Evolutionary conservation across 2,888 invertebrate genomes (phyloP), one percentile per base, ranked within the genome.

Genomic region (Poecilobothrus nobilitatus): DNA sequence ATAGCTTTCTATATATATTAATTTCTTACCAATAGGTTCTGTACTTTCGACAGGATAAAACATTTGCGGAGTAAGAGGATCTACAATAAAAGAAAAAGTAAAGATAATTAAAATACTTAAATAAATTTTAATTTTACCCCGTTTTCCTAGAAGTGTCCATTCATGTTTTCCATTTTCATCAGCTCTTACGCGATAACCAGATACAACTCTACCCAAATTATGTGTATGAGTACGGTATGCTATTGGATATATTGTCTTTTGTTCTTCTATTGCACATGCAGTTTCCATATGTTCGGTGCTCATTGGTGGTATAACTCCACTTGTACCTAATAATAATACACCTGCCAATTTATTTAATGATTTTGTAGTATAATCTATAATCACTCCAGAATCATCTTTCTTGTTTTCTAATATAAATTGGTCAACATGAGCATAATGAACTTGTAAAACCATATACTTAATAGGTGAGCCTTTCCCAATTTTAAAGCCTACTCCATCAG

Each of bases 191-290:
- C 86, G 86, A 81, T 92, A 96, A 0, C 95, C 96, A 0, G 92
- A 85, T 0, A 96, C 95, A 0, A 92, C 88, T 78, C 86, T 88
- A 84, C 95, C 94, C 68, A 97, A 86, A 33, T 88, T 85, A 77
- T 99, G 98, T 0, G 98, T 97, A 78, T 99, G 98, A 0, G 92
- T 92, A 72, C 98, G 87, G 83, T 92, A 98, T 0, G 96, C 97
- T 82, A 99, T 95, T 0, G 98, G 99, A 84, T 96, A 89, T 66
- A 99, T 87, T 6, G 87, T 86, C 79, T 95, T 93, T 68, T 91
- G 85, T 78, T 94, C 93, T 2, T 82, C 83, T 66, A 95, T 87
- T 69, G 84, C 84, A 81, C 98, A 99, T 0, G 94, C 91, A 0
- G 94, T 88, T 82, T 99, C 98, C 92, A 99, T 93, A 75, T 93